Percentiles rank a stretch among this genome's conserved stretches.
phyloP scores from a whole-genome alignment of 2,888 invertebrate genomes.

The Dryococelus australis region DNA sequence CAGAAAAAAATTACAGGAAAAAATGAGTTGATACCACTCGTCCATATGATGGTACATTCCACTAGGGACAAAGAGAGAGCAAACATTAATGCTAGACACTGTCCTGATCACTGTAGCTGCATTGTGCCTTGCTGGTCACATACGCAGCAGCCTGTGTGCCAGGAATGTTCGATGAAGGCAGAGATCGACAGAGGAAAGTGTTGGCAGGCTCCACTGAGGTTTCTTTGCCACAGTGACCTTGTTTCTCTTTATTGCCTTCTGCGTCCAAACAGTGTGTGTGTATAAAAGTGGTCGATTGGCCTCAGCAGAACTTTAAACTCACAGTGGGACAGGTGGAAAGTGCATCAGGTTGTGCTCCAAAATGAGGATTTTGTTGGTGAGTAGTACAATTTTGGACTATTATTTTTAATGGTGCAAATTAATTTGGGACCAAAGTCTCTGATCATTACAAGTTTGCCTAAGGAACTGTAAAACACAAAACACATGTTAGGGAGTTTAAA shows the following conservation, averaged over 20 bases:
- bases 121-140: neutral
- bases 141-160: neutral
- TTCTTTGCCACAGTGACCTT: conserved; percentile 9
- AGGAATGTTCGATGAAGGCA: neutral
- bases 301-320: neutral
- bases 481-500: too few species aligned
- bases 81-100: neutral
- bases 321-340: neutral
- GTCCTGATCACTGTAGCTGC: neutral
- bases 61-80: neutral
- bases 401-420: neutral
- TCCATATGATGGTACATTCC: neutral
- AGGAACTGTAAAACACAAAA: too few species aligned
- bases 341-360: neutral
- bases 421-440: too few species aligned
- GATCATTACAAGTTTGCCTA: too few species aligned
- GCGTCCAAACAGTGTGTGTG: neutral
- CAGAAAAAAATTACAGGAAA: too few species aligned
- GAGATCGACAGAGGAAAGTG: neutral
- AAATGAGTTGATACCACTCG: too few species aligned
- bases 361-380: neutral
- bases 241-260: neutral
- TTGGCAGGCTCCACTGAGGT: neutral
- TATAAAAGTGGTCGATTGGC: neutral
- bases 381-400: neutral